Conservation (phyloP, 2,888 invertebrate genomes). For the Ormyrus pomaceus region DNA sequence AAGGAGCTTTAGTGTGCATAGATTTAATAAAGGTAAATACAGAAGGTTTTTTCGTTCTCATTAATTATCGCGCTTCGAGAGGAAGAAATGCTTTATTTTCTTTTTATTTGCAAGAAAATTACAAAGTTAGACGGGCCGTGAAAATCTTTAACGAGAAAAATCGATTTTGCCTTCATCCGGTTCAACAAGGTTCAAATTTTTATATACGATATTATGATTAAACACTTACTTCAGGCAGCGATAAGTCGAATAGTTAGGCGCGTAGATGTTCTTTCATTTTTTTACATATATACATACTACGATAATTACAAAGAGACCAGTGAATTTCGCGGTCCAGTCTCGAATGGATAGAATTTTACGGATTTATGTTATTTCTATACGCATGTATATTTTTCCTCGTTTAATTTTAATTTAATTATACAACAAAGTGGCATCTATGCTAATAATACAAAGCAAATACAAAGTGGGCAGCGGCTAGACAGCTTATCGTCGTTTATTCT, state of each 20-base stretch:
- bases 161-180: conserved; percentile 44
- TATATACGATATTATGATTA: conserved; percentile 17
- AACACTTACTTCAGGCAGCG: conserved; percentile 28
- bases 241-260: conserved; percentile 37
- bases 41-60: conserved; percentile 16
- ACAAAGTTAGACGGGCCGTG: conserved; percentile 18
- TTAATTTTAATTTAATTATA: conserved; percentile 32
- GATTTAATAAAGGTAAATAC: conserved; percentile 27
- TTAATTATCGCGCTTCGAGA: conserved; percentile 32
- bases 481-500: conserved; percentile 66
- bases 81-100: conserved; percentile 46
- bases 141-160: conserved; percentile 21
- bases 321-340: conserved; percentile 49
- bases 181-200: conserved; percentile 49
- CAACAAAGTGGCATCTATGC: conserved; percentile 55
- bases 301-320: conserved; percentile 33
- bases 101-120: conserved; percentile 13
- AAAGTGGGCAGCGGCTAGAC: conserved; percentile 71
- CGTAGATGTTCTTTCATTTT: conserved; percentile 21
- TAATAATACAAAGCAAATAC: conserved; percentile 52
- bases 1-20: conserved; percentile 43
- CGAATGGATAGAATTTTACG: conserved; percentile 30
- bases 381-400: conserved; percentile 40
- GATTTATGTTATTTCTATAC: conserved; percentile 52
- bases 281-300: background rate